Evolutionary conservation across 2,113 vertebrate species (phyloP), one percentile per base, ranked within the genome.

Genomic region (Oncorhynchus masou): DNA sequence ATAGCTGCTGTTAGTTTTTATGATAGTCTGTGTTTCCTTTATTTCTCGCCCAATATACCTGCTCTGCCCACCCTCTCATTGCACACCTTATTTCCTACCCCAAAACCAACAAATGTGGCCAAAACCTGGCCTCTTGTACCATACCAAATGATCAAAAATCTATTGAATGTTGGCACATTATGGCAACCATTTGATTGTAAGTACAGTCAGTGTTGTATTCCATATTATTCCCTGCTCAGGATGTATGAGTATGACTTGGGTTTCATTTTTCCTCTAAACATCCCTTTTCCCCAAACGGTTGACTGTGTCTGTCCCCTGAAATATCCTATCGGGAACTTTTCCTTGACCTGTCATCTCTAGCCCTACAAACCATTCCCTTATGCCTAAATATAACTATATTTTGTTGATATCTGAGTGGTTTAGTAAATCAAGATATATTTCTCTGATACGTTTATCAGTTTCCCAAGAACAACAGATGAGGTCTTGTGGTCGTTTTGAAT

Each of bases 31-130:
- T 45, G 48, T 83, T 74, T 86, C 68, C 79, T 81, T 85, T 74
- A 83, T 80, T 72, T 80, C 77, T 78, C 39, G 1, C 39, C 75
- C 71, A 73, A 74, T 75, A 25, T 74, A 83, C 80, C 84, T 71
- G 68, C 71, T 74, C 27, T 39, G 59, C 74, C 79, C 77, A 79
- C 59, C 76, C 81, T 79, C 81, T 72, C 82, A 86, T 80, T 70
- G 68, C 8, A 54, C 74, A 68, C 54, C 51, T 54, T 27, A 31
- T n/a, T 69, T 11, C 70, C 3, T 71, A 62, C 69, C 7, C 73
- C 39, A 34, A 24, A 1, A 62, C 69, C 51, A 24, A 45, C 39
- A 45, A 45, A 76, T n/a, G 19, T 9, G 27, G n/a, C 68, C 68
- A 74, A 68, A 73, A 11, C 39, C 39, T 45, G 39, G 39, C 39